Base-by-base conservation (phyloP, 2,888 invertebrate species). In the Drosophila paramelanica region DNA sequence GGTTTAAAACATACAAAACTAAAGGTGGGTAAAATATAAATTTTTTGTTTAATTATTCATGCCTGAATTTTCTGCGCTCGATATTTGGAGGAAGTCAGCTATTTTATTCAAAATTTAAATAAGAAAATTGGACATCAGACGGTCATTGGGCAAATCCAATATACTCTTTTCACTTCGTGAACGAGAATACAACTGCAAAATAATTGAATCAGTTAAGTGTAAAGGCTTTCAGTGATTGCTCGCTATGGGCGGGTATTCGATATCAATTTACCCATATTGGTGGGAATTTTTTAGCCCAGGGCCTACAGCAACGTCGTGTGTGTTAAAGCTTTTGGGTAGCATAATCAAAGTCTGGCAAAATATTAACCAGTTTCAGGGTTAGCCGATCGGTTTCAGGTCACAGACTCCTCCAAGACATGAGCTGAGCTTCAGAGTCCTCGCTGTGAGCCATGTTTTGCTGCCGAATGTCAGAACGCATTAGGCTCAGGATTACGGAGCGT, bases 201-300 rank as follows among this genome's bases (percentile, higher is more conserved):
- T 81, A 71, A 65, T 73, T 66, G 60, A 90, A 71, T 81, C 89
- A 90, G 85, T 89, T 89, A 73, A 89, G 90, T 90, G 90, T 84
- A 91, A 90, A 71, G 90, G 90, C 86, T 90, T 90, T 82, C 79
- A 84, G 69, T 76, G 84, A 90, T 91, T 85, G 76, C 67, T 72
- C 58, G 51, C 42, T 25, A 39, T 56, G 51, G 20, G 2, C 17
- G 3, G 31, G 17, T 20, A 25, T 57, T 50, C 62, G 58, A 67
- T 89, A 89, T 85, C 89, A 62, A 11, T 55, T 85, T 85, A 81
- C 85, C 67, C 67, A 55, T 75, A 73, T 73, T 73, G 87, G 84
- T 90, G 90, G 90, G 90, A 90, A 90, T 79, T 79, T 36, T 88
- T 88, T 66, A 68, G 72, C 51, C 61, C 69, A 73, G 56, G 17